Conservation (phyloP, 2,888 invertebrate genomes). For the Synanthedon andrenaeformis region DNA sequence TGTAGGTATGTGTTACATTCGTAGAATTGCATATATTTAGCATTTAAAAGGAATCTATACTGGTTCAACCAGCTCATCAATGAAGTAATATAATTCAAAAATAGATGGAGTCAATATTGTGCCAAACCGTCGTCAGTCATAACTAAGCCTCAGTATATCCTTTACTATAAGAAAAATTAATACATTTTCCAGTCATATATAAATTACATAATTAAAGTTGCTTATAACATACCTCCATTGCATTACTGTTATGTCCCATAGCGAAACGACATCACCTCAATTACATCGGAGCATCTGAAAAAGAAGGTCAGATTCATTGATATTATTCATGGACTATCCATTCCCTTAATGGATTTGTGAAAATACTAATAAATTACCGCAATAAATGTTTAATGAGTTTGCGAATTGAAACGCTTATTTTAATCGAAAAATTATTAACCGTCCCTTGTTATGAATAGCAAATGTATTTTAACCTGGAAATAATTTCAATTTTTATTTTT, state of each 20-base stretch:
- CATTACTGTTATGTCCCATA: constrained; percentile 48
- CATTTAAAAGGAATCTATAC: too few species aligned
- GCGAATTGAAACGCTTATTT: constrained; percentile 24
- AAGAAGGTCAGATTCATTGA: constrained; percentile 3
- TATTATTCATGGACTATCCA: background rate
- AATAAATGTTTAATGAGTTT: constrained; percentile 24
- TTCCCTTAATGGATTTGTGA: background rate
- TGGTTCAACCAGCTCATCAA: too few species aligned
- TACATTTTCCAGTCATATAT: too few species aligned
- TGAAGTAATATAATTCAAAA: too few species aligned
- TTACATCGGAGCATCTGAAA: constrained; percentile 30
- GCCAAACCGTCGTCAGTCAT: too few species aligned
- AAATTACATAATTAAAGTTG: too few species aligned
- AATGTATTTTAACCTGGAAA: background rate
- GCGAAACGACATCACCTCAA: constrained; percentile 35
- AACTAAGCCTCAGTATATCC: too few species aligned
- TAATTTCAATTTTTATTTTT: too few species aligned
- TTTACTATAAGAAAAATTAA: too few species aligned
- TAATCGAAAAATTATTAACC: constrained; percentile 31
- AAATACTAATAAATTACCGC: constrained; percentile 14
- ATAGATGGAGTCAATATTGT: too few species aligned
- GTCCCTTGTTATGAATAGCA: constrained; percentile 1
- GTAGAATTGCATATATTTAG: too few species aligned
- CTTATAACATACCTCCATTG: constrained; percentile 37
- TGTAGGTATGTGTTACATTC: too few species aligned